Evolutionary conservation across 2,888 invertebrate species (phyloP).

Genomic region (Boloria euphrosyne): DNA sequence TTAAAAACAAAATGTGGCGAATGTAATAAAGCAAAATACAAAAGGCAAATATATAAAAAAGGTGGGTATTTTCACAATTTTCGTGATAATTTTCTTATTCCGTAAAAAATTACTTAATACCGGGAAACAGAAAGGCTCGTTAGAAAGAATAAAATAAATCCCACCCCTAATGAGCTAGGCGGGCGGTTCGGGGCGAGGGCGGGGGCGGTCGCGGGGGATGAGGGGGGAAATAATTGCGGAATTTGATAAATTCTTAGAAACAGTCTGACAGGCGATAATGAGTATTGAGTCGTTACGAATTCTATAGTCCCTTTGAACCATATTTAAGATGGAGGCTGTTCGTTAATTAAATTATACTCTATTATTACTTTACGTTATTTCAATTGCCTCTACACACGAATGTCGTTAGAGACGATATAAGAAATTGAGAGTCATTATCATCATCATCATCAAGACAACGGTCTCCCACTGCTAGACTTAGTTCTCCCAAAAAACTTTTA

Average conservation of each 20-base stretch:
- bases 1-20: not conserved
- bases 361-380: too few relatives aligned
- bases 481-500: too few relatives aligned
- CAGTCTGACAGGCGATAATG: slow-evolving; percentile 31
- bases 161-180: slow-evolving; percentile 31
- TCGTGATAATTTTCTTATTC: slow-evolving; percentile 19
- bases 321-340: slow-evolving; percentile 1
- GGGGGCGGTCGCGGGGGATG: not conserved
- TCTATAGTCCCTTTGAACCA: slow-evolving; percentile 6
- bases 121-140: slow-evolving; percentile 33
- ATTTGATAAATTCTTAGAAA: slow-evolving; percentile 35
- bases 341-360: slow-evolving; percentile 1
- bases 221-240: slow-evolving; percentile 25
- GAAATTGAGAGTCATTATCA: too few relatives aligned
- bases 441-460: too few relatives aligned
- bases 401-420: too few relatives aligned
- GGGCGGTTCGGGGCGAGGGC: not conserved
- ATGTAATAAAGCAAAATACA: not conserved
- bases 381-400: too few relatives aligned
- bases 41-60: not conserved
- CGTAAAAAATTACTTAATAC: slow-evolving; percentile 21
- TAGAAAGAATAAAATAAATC: slow-evolving; percentile 39
- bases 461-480: too few relatives aligned
- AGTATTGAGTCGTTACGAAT: slow-evolving; percentile 25
- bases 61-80: slow-evolving; percentile 13